A percentile compares a stretch with the other conserved stretches of the same genome.
Conservation (phyloP, 1,140 invertebrate genomes). For the Philopotamus ludificatus region DNA sequence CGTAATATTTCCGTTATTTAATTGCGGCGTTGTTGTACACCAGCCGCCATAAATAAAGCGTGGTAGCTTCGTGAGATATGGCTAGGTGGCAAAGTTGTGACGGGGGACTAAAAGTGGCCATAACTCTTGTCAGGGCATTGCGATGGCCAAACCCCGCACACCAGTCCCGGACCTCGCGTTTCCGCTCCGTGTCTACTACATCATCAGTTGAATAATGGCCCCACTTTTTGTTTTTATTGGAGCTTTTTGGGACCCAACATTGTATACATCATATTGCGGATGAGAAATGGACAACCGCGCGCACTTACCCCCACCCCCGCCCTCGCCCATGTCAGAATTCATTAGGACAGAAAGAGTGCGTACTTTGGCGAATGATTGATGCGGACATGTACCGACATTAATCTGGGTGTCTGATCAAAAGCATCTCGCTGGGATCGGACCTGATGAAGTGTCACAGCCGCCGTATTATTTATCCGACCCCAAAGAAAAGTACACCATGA, state of each 20-base stretch:
- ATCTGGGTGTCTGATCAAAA: too few relatives aligned
- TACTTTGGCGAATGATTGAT: too few relatives aligned
- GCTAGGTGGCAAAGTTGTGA: constrained; percentile 24
- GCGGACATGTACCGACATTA: too few relatives aligned
- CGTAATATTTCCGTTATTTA: too few relatives aligned
- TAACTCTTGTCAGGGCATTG: constrained; percentile 26
- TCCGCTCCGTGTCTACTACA: constrained; percentile 8
- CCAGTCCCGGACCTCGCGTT: background rate
- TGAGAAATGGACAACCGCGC: too few relatives aligned
- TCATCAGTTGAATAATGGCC: constrained; percentile 19
- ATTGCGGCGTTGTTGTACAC: background rate
- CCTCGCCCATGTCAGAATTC: background rate
- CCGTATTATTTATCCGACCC: too few relatives aligned
- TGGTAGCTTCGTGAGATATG: constrained; percentile 20
- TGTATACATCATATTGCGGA: background rate
- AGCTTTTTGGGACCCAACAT: background rate
- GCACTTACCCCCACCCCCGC: constrained; percentile 1
- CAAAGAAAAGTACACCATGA: too few relatives aligned
- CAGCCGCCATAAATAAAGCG: constrained; percentile 12
- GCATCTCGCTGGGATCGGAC: too few relatives aligned
- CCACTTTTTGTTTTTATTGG: constrained; percentile 8
- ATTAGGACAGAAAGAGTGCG: too few relatives aligned
- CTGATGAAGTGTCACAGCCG: too few relatives aligned
- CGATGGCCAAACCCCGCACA: background rate
- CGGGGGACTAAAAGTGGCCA: constrained; percentile 33